phyloP scores from a whole-genome alignment of 2,888 invertebrate species.

The Philonicus albiceps region DNA sequence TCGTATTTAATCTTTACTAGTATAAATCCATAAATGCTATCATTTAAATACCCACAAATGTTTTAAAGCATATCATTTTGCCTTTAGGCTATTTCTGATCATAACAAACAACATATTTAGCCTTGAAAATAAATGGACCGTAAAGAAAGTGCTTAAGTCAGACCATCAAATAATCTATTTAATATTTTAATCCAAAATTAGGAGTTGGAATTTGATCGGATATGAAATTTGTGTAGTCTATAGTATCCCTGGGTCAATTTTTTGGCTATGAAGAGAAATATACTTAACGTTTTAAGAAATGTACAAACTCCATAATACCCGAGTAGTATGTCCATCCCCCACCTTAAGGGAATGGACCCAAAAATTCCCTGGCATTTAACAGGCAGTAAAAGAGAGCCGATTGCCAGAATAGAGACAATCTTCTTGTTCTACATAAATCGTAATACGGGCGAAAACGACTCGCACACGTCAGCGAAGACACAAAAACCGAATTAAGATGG shows the following conservation, averaged over 20 bases:
- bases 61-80: neutral
- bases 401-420: neutral
- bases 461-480: neutral
- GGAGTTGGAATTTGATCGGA: neutral
- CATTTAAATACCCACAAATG: neutral
- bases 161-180: neutral
- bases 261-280: neutral
- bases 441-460: neutral
- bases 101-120: neutral
- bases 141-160: neutral
- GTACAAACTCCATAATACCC: neutral
- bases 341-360: neutral
- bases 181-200: neutral
- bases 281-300: neutral
- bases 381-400: neutral
- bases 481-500: neutral
- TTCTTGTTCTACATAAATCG: neutral
- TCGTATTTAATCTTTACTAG: no score
- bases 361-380: neutral
- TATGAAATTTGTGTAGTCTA: neutral
- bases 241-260: neutral
- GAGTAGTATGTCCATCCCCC: neutral
- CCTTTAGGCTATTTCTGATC: neutral
- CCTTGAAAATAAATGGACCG: neutral
- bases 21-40: neutral